Evolutionary conservation across 2,888 invertebrate genomes (phyloP).

Genomic region (Lacanobia oleracea): DNA sequence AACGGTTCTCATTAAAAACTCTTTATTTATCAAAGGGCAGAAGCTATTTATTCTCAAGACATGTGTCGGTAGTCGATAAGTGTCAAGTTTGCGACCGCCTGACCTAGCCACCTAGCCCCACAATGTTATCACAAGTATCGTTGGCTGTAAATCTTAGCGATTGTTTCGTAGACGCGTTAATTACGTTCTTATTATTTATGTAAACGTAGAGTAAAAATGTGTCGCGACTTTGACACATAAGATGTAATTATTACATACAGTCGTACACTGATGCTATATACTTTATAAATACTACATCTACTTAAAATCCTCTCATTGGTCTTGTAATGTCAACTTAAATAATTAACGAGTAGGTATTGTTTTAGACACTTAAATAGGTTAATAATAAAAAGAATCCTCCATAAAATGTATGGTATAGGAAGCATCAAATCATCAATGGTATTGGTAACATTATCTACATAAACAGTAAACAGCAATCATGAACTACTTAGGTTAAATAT

Average conservation of each 20-base stretch:
- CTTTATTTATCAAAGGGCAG: conserved; percentile 21
- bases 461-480: not conserved
- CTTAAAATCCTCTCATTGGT: too few species aligned
- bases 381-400: not conserved
- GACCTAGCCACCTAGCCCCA: conserved; percentile 47
- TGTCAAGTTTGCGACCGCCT: conserved; percentile 34
- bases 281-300: too few species aligned
- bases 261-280: not conserved
- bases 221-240: conserved; percentile 7
- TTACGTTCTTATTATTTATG: conserved; percentile 32
- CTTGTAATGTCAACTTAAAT: not conserved
- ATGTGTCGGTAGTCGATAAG: conserved; percentile 35
- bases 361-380: not conserved
- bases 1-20: not conserved
- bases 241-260: not conserved
- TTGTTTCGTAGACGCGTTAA: conserved; percentile 40
- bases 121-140: conserved; percentile 30
- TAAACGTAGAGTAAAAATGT: conserved; percentile 18
- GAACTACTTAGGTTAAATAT: not conserved
- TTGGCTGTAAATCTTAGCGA: conserved; percentile 19
- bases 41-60: not conserved
- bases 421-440: too few species aligned
- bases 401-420: not conserved
- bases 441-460: not conserved
- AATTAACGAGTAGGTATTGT: not conserved